Conservation (phyloP, 2,797 vertebrate genomes). For the Helostoma temminkii region DNA sequence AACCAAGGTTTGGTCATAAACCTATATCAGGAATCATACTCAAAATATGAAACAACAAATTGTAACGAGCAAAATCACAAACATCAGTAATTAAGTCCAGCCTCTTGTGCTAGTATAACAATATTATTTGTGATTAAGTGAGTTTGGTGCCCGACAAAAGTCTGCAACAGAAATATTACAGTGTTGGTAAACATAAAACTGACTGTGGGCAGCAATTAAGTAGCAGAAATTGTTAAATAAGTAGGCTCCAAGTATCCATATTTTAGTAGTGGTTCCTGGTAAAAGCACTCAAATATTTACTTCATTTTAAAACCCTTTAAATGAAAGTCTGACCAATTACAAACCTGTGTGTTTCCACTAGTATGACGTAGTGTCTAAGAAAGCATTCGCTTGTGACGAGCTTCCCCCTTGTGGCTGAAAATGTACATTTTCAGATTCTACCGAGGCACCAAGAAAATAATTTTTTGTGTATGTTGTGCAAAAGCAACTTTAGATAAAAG, state of each 20-base stretch:
- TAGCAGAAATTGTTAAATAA: no score
- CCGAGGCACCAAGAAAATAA: background rate
- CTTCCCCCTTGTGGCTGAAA: conserved; percentile 40
- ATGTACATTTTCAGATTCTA: background rate
- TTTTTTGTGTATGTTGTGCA: no score
- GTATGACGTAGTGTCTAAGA: background rate
- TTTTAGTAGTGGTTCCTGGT: background rate
- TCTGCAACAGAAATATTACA: background rate
- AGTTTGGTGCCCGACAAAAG: background rate
- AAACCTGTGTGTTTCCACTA: background rate
- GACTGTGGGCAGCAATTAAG: background rate
- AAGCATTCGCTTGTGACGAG: background rate
- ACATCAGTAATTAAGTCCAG: background rate
- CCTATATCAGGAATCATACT: no score
- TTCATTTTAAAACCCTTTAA: no score
- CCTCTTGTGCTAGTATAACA: no score
- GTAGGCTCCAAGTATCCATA: background rate
- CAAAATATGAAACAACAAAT: no score
- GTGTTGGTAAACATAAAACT: background rate
- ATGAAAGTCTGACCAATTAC: no score
- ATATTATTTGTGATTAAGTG: background rate
- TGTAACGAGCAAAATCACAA: background rate
- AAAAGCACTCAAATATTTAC: no score
- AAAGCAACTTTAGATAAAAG: no score
- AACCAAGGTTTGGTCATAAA: no score